Evolutionary conservation across 2,113 vertebrate species (phyloP).

Genomic region (Oreochromis spilurus): DNA sequence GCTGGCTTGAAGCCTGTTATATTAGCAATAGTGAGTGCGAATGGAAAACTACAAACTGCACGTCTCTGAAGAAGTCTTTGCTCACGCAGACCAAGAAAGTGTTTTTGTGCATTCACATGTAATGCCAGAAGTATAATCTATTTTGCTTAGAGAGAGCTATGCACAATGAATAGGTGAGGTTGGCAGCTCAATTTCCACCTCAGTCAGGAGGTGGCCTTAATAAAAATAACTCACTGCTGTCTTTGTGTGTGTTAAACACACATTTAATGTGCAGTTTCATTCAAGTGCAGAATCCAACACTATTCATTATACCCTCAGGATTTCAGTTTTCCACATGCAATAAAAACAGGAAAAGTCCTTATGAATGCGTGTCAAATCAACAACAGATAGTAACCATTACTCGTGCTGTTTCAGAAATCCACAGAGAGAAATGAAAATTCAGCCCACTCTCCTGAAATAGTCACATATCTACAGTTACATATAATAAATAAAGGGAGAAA

Average conservation of each 20-base stretch:
- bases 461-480: no score
- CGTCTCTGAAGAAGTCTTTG: neutral
- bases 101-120: neutral
- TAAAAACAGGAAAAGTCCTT: neutral
- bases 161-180: neutral
- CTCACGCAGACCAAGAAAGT: neutral
- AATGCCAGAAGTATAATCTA: rapidly evolving
- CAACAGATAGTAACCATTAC: neutral
- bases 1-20: neutral
- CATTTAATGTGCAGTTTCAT: neutral
- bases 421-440: no score
- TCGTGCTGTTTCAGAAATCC: no score
- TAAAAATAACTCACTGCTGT: neutral
- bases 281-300: neutral
- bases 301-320: neutral
- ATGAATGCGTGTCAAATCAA: neutral
- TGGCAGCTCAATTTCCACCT: neutral
- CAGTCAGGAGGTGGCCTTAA: neutral
- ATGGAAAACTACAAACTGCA: neutral
- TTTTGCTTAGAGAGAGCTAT: rapidly evolving
- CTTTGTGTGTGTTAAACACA: neutral
- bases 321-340: neutral
- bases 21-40: rapidly evolving
- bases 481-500: no score
- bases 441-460: no score